Base-by-base conservation (phyloP, 2,888 invertebrate genomes). In the Diloba caeruleocephala region DNA sequence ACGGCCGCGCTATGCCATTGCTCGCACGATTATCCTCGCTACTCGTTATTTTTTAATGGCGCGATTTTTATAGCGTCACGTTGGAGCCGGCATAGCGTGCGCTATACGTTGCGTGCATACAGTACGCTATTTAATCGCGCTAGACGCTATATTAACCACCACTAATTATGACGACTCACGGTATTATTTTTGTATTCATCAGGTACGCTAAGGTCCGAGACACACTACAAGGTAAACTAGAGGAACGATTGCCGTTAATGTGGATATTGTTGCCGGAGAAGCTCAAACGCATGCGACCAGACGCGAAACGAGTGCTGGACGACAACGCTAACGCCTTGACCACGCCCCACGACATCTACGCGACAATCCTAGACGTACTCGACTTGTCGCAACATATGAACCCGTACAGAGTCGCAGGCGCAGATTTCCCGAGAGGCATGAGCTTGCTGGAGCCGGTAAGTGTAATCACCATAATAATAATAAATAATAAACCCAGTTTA, bases 281-380 rank as follows among this genome's bases (percentile, higher is more conserved):
- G 82, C 95, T 98, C 62, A 93, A 94, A 58, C 87, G 89, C 7
- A 84, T 90, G 5, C 94, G 96, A 70, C 95, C 96, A 0, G 79
- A 88, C 9, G 95, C 95, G 9, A 95, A 95, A 57, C 85, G 85
- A 0, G 96, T 96, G 68, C 94, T 97, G 62, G 80, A 94, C 25
- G 87, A 81, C 1, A 98, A 98, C 79, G 89, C 95, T 0, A 87
- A 95, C 9, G 94, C 95, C 0, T 89, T 99, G 17, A 96, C 96
- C 0, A 97, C 98, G 0, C 98, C 98, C 0, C 99, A 98, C 79
- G 99, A 99, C 83, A 94, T 99, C 21, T 95, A 98, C 84, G 95
- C 84, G 3, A 82, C 82, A 0, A 15, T 99, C 1, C 85, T 95
- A 59, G 96, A 96, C 73, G 94, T 97, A 0, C 78, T 98, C 5